phyloP scores from a whole-genome alignment of 2,888 invertebrate genomes.

The Polietes domitor region DNA sequence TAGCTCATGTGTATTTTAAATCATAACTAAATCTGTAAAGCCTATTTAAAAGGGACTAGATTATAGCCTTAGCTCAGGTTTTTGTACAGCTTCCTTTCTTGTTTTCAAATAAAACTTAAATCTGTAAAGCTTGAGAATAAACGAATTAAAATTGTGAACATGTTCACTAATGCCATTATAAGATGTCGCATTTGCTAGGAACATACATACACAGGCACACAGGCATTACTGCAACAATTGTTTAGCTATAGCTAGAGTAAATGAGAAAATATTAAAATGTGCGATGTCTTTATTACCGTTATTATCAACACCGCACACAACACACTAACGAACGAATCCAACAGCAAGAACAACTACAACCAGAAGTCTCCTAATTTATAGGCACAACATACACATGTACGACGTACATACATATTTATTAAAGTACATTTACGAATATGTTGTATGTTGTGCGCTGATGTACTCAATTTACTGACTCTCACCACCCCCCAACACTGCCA shows the following conservation, averaged over 20 bases:
- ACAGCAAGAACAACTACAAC: neutral
- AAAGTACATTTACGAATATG: neutral
- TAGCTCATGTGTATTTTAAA: too few species aligned
- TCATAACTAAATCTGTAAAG: too few species aligned
- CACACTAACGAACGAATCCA: neutral
- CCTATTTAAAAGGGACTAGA: too few species aligned
- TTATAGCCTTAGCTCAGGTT: too few species aligned
- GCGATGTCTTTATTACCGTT: neutral
- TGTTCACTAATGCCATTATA: too few species aligned
- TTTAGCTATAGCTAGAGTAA: neutral
- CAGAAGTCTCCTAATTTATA: neutral
- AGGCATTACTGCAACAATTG: neutral
- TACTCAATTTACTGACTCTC: neutral
- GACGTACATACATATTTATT: neutral
- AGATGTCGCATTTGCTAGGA: too few species aligned
- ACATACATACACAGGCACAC: too few species aligned
- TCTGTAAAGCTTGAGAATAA: too few species aligned
- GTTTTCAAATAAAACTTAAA: too few species aligned
- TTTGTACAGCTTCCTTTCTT: too few species aligned
- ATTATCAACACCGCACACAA: neutral
- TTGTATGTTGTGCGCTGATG: neutral
- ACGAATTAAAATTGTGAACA: too few species aligned
- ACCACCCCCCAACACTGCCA: neutral
- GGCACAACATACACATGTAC: neutral
- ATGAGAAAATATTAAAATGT: neutral